Evolutionary conservation across 2,797 vertebrate species (phyloP).

Genomic region (Presbytis comata): DNA sequence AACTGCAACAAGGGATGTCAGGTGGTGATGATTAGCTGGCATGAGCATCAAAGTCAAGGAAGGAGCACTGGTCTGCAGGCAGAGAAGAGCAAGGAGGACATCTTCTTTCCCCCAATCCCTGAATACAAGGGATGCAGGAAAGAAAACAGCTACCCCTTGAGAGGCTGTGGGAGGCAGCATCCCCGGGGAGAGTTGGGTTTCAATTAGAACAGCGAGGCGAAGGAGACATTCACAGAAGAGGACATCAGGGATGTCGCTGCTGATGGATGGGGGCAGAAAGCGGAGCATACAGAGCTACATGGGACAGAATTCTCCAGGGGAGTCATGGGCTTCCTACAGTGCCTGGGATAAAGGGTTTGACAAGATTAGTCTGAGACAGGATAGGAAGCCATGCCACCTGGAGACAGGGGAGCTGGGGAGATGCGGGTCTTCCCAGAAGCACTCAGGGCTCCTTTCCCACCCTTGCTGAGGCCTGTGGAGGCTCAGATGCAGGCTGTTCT

Average conservation of each 20-base stretch:
- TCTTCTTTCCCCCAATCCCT: not conserved
- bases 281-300: not conserved
- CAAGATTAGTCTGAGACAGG: not conserved
- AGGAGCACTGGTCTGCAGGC: not conserved
- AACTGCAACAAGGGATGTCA: not conserved
- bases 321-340: not conserved
- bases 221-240: not conserved
- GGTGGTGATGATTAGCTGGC: not conserved
- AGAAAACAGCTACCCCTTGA: not conserved
- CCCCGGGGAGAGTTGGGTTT: not conserved
- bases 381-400: not conserved
- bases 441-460: no score
- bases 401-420: not conserved
- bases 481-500: no score
- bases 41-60: no score
- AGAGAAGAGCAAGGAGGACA: not conserved
- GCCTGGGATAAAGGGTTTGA: not conserved
- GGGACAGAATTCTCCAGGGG: not conserved
- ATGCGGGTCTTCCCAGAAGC: not conserved
- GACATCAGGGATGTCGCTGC: not conserved
- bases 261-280: not conserved
- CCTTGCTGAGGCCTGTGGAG: not conserved
- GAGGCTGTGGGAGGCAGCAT: not conserved
- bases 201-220: not conserved
- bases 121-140: not conserved